phyloP scores from a whole-genome alignment of 2,888 invertebrate species.

The Athalia cordata region DNA sequence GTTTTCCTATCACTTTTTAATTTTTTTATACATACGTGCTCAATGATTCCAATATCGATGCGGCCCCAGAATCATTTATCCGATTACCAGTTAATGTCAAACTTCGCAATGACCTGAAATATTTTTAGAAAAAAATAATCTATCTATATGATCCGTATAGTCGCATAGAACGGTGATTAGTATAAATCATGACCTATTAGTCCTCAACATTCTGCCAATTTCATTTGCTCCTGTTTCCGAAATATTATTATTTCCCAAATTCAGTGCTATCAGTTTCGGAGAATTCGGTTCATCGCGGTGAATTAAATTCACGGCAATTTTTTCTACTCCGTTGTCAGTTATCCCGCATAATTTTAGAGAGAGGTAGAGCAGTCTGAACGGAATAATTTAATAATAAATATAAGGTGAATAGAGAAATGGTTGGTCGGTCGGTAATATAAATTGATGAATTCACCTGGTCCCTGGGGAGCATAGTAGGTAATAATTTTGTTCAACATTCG shows the following conservation, averaged over 20 bases:
- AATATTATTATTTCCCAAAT: constrained; percentile 69
- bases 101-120: constrained; percentile 57
- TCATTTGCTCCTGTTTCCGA: constrained; percentile 64
- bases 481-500: constrained; percentile 66
- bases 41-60: constrained; percentile 55
- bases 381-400: constrained; percentile 4
- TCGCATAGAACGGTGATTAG: not conserved
- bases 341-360: constrained; percentile 68
- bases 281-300: constrained; percentile 53
- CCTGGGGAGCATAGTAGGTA: constrained; percentile 59
- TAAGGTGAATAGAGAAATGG: not conserved
- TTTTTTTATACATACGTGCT: constrained; percentile 49
- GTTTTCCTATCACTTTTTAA: not conserved
- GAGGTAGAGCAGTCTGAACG: constrained; percentile 59
- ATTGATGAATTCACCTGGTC: constrained; percentile 52
- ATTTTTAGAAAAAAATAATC: not conserved
- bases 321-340: constrained; percentile 59
- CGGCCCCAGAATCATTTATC: constrained; percentile 58
- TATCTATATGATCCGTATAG: not conserved
- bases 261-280: constrained; percentile 62
- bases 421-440: not conserved
- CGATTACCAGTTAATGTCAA: constrained; percentile 57
- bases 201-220: constrained; percentile 66
- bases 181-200: constrained; percentile 54
- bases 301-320: constrained; percentile 61